These are phyloP conservation scores for Gallinago undulata DNA, from an alignment of 2,113 vertebrate genomes.

Conservation along the genomic window DNA sequence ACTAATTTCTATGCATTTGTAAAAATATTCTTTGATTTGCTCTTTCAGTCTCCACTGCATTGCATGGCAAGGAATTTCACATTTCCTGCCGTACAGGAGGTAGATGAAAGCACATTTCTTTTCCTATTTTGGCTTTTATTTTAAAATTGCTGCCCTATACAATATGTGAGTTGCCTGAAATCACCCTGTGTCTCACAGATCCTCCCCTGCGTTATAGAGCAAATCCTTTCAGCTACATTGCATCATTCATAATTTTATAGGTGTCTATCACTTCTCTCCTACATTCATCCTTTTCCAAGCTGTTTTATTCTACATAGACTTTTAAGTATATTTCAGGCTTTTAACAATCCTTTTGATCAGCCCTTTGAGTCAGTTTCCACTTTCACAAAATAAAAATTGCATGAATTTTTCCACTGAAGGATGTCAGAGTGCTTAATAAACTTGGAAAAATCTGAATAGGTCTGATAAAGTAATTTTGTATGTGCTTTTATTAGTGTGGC, in stretches of 20 bases:
- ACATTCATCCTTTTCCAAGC: not conserved
- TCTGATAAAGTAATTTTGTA: constrained; percentile 29
- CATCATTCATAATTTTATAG: not conserved
- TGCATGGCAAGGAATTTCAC: not conserved
- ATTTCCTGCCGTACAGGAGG: not conserved
- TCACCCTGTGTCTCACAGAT: not conserved
- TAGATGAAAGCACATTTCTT: not conserved
- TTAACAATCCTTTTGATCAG: not conserved
- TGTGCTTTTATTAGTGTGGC: not conserved
- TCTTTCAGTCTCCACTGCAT: not conserved
- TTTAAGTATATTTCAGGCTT: not conserved
- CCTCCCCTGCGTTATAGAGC: not conserved
- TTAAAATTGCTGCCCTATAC: not conserved
- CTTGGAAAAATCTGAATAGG: not conserved
- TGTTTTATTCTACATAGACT: not conserved
- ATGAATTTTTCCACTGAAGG: not conserved
- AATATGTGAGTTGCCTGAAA: not conserved
- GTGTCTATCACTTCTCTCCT: not conserved
- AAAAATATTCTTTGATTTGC: not conserved
- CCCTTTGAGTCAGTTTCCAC: not conserved
- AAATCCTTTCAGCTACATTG: not conserved
- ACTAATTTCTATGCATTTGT: not conserved
- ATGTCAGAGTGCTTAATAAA: not conserved
- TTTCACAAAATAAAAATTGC: not conserved
- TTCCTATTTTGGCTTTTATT: not conserved